A percentile compares a stretch with the other conserved stretches of the same genome.
These are phyloP conservation scores for Eolophus roseicapilla DNA, from an alignment of 2,113 vertebrate genomes.

Conservation along the genomic window DNA sequence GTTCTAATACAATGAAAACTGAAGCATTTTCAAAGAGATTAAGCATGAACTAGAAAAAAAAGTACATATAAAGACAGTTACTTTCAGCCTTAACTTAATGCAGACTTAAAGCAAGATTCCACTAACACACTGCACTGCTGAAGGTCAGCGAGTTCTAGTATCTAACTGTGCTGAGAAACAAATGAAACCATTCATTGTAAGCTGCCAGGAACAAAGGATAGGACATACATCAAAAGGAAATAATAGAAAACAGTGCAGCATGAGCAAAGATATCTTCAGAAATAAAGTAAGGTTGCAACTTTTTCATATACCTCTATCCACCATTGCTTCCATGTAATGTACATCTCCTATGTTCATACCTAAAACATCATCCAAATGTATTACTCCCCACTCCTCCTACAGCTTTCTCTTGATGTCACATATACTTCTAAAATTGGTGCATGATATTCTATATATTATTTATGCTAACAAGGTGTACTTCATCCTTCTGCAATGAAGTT, in stretches of 20 bases:
- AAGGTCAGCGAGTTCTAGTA: constrained; percentile 63
- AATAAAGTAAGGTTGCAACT: neutral
- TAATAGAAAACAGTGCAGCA: constrained; percentile 22
- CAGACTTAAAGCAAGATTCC: constrained; percentile 15
- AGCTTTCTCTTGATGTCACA: neutral
- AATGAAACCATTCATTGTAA: constrained; percentile 56
- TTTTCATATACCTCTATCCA: neutral
- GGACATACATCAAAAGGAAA: constrained; percentile 52
- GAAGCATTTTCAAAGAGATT: constrained; percentile 18
- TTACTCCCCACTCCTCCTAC: neutral
- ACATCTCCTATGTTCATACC: neutral
- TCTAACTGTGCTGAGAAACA: constrained; percentile 31
- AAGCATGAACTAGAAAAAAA: neutral
- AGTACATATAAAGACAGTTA: neutral
- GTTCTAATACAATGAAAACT: neutral
- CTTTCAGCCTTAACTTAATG: constrained; percentile 5
- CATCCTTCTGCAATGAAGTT: neutral
- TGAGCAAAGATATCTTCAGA: neutral
- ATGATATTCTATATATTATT: neutral
- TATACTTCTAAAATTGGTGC: neutral
- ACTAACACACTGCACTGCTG: constrained; percentile 21
- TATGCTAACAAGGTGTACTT: neutral
- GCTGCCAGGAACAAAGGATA: constrained; percentile 1
- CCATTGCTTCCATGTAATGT: neutral
- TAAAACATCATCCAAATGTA: neutral